Percentiles rank a stretch among this genome's conserved stretches.
phyloP scores from a whole-genome alignment of 2,888 invertebrate species.

The Phalera bucephala region DNA sequence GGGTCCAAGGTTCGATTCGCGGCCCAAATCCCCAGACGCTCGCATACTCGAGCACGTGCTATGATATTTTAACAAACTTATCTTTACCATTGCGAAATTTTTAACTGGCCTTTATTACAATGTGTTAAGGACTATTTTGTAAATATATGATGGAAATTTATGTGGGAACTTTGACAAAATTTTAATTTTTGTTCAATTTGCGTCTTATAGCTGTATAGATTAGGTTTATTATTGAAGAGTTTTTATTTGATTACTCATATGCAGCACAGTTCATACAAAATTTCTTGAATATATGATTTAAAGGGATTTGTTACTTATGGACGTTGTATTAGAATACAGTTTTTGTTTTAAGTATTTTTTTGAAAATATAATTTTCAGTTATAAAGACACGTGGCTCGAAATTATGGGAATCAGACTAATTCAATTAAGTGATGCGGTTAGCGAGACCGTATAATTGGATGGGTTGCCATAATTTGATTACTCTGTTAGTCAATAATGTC shows the following conservation, averaged over 20 bases:
- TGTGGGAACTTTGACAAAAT: no score
- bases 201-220: no score
- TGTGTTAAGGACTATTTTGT: not conserved
- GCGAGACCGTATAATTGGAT: slow-evolving; percentile 6
- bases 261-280: no score
- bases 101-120: not conserved
- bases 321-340: no score
- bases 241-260: not conserved
- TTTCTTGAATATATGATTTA: no score
- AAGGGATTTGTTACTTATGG: no score
- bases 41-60: slow-evolving; percentile 6
- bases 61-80: not conserved
- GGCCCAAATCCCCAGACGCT: slow-evolving; percentile 16
- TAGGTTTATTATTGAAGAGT: not conserved
- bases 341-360: not conserved
- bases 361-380: not conserved
- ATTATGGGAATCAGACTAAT: slow-evolving; percentile 36
- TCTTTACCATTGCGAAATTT: not conserved
- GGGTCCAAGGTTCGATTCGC: slow-evolving; percentile 33
- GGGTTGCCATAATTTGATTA: slow-evolving; percentile 3
- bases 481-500: no score
- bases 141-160: not conserved
- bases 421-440: slow-evolving; percentile 27
- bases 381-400: slow-evolving; percentile 28
- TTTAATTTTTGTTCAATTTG: no score